Base-by-base conservation (phyloP, 2,113 vertebrate genomes). In the Crotophaga sulcirostris region DNA sequence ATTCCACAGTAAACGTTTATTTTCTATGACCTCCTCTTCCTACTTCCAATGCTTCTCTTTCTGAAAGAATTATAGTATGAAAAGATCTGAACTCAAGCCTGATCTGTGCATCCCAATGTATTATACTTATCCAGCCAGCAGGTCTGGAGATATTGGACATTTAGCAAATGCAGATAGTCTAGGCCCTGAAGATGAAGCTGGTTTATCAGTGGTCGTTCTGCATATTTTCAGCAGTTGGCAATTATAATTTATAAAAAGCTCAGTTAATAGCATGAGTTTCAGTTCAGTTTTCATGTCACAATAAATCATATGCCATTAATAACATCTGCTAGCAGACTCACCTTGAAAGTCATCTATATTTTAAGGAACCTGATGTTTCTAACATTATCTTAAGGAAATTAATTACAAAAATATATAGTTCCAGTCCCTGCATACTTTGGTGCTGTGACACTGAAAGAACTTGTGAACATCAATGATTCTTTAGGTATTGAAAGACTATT, bases 321-420 rank as follows among this genome's bases (percentile, higher is more conserved):
- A 97, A 97, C 86, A 97, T 96, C 97, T 79, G 91, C 87, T 96
- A 98, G 64, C 85, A 90, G 96, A 63, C 94, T 98, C 97, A 98
- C 96, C 97, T 97, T 98, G 97, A 97, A 97, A 98, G 97, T 98
- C 97, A 98, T 98, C 95, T 97, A 98, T 98, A 98, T 98, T 98
- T 97, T 96, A 98, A 97, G 90, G 93, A 97, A 97, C 82, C 93
- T 97, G 94, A 97, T 97, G 86, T 97, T 97, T 98, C 96, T 97
- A 98, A 97, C 97, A 98, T 98, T 98, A 97, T 98, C 95, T 98
- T 98, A 98, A 98, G 97, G 97, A 98, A 98, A 98, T 98, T 98
- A 98, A 98, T 98, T 98, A 93, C 93, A 97, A 98, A 97, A 97
- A 97, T 98, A 97, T 97, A 96, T 97, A 96, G 93, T 97, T 95